phyloP scores from a whole-genome alignment of 2,113 vertebrate species.

The Aviceda subcristata region DNA sequence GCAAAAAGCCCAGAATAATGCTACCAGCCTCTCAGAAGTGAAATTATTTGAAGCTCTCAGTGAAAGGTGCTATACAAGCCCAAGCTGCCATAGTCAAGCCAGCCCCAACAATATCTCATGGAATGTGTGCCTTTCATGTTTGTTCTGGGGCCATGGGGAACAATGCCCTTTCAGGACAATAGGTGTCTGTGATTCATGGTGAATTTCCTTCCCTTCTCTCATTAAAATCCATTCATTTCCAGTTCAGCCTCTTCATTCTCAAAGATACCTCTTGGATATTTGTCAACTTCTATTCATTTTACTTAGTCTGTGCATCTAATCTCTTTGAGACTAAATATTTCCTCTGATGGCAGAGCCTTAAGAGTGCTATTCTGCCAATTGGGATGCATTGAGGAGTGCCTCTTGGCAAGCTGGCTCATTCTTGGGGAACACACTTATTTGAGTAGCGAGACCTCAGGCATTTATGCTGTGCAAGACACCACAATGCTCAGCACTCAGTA shows the following conservation, averaged over 20 bases:
- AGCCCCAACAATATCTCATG: background rate
- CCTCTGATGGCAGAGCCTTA: background rate
- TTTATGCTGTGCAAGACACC: background rate
- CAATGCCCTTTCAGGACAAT: background rate
- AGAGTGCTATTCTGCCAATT: background rate
- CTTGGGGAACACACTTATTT: background rate
- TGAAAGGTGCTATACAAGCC: background rate
- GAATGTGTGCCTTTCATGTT: background rate
- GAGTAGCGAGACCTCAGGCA: background rate
- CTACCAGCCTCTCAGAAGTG: background rate
- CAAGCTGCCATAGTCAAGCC: background rate
- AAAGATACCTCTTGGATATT: slow-evolving; percentile 50
- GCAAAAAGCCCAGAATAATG: background rate
- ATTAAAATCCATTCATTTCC: slow-evolving; percentile 47
- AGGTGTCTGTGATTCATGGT: background rate
- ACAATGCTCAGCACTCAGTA: background rate
- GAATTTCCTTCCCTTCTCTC: slow-evolving; percentile 16
- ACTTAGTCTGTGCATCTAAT: slow-evolving; percentile 16
- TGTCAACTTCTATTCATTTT: slow-evolving; percentile 39
- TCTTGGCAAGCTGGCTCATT: slow-evolving; percentile 1
- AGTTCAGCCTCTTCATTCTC: slow-evolving; percentile 7
- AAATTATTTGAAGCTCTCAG: background rate
- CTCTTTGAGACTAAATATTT: background rate
- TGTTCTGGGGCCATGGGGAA: background rate
- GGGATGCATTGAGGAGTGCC: background rate